phyloP scores from a whole-genome alignment of 2,888 invertebrate genomes.

The Dermolepida albohirtum region DNA sequence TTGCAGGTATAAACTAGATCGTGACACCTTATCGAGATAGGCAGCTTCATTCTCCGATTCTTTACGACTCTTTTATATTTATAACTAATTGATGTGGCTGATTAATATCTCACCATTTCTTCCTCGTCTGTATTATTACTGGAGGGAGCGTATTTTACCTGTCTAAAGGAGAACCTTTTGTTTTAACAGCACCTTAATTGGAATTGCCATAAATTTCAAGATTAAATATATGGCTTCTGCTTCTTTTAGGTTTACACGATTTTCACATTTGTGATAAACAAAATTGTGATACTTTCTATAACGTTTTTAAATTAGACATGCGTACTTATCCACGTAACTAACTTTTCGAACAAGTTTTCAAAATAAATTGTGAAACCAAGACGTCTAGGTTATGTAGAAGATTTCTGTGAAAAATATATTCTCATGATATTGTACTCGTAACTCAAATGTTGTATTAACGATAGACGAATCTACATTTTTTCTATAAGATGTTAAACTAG shows the following conservation, averaged over 20 bases:
- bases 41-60: slow-evolving; percentile 30
- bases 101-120: slow-evolving; percentile 33
- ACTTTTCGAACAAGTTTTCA: no score
- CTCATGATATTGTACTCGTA: no score
- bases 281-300: slow-evolving; percentile 6
- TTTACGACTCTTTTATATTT: slow-evolving; percentile 36
- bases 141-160: slow-evolving; percentile 28
- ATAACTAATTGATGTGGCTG: slow-evolving; percentile 35
- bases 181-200: slow-evolving; percentile 36
- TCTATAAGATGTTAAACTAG: no score
- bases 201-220: slow-evolving; percentile 34
- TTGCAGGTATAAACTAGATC: slow-evolving; percentile 37
- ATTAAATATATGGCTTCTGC: slow-evolving; percentile 35
- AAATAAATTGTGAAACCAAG: no score
- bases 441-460: no score
- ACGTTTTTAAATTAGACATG: neutral
- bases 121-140: slow-evolving; percentile 25
- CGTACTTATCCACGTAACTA: no score
- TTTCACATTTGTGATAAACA: slow-evolving; percentile 29
- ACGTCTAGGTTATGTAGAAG: no score
- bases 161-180: slow-evolving; percentile 29
- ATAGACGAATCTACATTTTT: no score
- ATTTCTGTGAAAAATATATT: no score
- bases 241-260: slow-evolving; percentile 29
- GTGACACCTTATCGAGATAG: slow-evolving; percentile 34